Conservation (phyloP, 2,888 invertebrate genomes). For the Oeneis ivallda region DNA sequence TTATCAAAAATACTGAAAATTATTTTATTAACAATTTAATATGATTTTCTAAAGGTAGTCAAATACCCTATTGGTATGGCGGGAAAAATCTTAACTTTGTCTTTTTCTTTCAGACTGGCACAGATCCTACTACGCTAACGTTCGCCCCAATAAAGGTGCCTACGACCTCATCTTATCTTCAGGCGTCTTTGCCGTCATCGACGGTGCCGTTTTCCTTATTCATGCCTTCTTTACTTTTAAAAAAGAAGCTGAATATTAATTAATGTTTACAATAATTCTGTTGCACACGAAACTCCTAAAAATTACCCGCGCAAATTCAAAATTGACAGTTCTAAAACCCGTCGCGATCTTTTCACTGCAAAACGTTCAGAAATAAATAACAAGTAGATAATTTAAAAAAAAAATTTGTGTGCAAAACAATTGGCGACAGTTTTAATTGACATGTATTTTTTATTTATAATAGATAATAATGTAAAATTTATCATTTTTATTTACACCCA, state of each 20-base stretch:
- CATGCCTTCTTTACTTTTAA: slow-evolving; percentile 84
- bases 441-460: slow-evolving; percentile 9
- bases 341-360: background rate
- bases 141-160: slow-evolving; percentile 84
- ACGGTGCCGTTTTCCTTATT: slow-evolving; percentile 81
- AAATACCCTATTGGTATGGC: background rate
- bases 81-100: background rate
- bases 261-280: slow-evolving; percentile 6
- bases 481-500: slow-evolving; percentile 49
- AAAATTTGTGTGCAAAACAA: slow-evolving; percentile 3
- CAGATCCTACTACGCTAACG: slow-evolving; percentile 73
- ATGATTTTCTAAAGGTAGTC: too few relatives aligned
- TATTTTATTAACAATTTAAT: too few relatives aligned
- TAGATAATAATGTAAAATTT: slow-evolving; percentile 26
- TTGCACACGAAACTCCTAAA: background rate
- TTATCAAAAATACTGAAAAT: too few relatives aligned
- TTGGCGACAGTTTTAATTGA: background rate
- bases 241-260: slow-evolving; percentile 76
- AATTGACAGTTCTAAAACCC: background rate
- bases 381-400: too few relatives aligned
- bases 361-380: background rate
- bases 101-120: slow-evolving; percentile 69
- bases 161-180: slow-evolving; percentile 85
- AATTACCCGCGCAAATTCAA: background rate
- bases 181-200: slow-evolving; percentile 83